Percentiles rank a stretch among this genome's conserved stretches.
These are phyloP conservation scores for Heliconius ismenius DNA, from an alignment of 2,888 invertebrate species.

Conservation along the genomic window DNA sequence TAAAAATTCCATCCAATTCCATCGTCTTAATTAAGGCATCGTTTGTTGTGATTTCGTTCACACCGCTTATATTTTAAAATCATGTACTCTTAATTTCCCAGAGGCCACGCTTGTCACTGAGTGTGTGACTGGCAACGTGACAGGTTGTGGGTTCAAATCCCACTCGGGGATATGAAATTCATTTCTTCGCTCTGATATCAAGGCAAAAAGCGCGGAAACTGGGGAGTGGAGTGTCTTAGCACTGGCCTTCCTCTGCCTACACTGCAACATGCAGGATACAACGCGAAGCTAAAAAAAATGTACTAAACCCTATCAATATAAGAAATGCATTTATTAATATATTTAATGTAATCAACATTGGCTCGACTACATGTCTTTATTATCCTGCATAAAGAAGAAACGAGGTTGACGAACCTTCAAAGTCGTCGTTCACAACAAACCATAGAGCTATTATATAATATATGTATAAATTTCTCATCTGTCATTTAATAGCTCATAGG, in stretches of 20 bases:
- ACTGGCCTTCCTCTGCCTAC: no score
- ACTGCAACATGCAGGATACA: no score
- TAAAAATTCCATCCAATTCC: slow-evolving; percentile 28
- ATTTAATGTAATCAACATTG: slow-evolving; percentile 62
- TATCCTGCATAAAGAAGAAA: slow-evolving; percentile 68
- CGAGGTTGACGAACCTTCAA: slow-evolving; percentile 65
- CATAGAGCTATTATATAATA: slow-evolving; percentile 56
- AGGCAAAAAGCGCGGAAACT: no score
- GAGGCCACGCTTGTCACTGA: no score
- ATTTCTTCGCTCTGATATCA: no score
- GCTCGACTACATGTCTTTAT: slow-evolving; percentile 58
- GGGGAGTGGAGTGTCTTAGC: no score
- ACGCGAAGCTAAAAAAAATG: no score
- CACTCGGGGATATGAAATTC: no score
- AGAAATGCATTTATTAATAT: slow-evolving; percentile 56
- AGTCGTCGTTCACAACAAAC: slow-evolving; percentile 68
- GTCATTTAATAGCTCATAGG: slow-evolving; percentile 62
- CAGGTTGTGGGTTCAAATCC: no score
- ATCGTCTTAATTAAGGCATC: slow-evolving; percentile 24
- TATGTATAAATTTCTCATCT: slow-evolving; percentile 63
- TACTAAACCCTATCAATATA: neutral
- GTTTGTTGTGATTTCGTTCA: neutral
- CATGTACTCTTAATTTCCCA: neutral
- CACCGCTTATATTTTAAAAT: slow-evolving; percentile 37
- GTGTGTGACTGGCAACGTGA: no score